Percentiles rank a stretch among this genome's conserved stretches.
These are phyloP conservation scores for Pseudolycoriella hygida DNA, from an alignment of 2,888 invertebrate genomes.

Conservation along the genomic window DNA sequence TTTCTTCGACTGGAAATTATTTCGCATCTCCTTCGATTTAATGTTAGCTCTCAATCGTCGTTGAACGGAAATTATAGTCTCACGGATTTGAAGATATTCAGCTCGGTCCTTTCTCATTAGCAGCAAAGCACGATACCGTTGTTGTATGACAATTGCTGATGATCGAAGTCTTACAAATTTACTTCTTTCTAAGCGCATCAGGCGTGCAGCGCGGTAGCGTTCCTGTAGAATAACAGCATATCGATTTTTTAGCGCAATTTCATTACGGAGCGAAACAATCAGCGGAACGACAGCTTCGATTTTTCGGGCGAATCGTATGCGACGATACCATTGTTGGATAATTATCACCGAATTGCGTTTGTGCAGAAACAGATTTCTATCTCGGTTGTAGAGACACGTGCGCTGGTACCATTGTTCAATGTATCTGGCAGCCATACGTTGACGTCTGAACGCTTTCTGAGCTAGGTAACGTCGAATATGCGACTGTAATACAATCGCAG, in stretches of 20 bases:
- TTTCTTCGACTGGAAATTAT: constrained; percentile 16
- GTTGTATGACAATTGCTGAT: constrained; percentile 29
- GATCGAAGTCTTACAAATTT: constrained; percentile 23
- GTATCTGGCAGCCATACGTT: constrained; percentile 7
- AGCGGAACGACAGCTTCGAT: constrained; percentile 18
- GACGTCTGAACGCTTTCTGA: constrained; percentile 12
- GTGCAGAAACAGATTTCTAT: constrained; percentile 25
- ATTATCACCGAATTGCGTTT: constrained; percentile 25
- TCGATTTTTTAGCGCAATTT: constrained; percentile 19
- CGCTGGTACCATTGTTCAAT: constrained; percentile 36
- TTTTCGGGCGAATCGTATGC: constrained; percentile 19
- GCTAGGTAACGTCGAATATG: constrained; percentile 29
- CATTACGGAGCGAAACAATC: constrained; percentile 24
- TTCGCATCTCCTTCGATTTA: constrained; percentile 12
- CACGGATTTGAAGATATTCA: constrained; percentile 16
- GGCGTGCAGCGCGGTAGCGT: constrained; percentile 24
- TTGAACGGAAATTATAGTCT: constrained; percentile 25
- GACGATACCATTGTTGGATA: constrained; percentile 34
- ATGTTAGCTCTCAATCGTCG: constrained; percentile 20
- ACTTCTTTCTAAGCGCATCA: constrained; percentile 20
- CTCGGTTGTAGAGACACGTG: constrained; percentile 23
- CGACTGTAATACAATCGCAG: constrained; percentile 31
- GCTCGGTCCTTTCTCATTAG: constrained; percentile 18
- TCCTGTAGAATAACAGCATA: constrained; percentile 25
- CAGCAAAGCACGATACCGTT: constrained; percentile 26